Evolutionary conservation across 2,888 invertebrate species (phyloP).

Genomic region (Ennomos erosarius): DNA sequence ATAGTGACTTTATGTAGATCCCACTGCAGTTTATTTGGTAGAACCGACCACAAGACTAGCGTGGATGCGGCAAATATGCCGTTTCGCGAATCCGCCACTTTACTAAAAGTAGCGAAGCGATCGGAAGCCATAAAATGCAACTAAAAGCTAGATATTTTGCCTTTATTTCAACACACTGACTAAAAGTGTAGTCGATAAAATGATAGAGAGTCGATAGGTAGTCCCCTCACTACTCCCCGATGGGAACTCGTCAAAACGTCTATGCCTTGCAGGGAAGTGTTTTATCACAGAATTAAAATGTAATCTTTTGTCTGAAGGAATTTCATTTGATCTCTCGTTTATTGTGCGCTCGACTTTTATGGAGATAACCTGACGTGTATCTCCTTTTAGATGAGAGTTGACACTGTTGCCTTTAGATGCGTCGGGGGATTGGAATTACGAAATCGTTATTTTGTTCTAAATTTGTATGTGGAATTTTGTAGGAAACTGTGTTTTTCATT

Average conservation of each 20-base stretch:
- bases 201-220: constrained; percentile 8
- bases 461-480: too few relatives aligned
- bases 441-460: constrained; percentile 1
- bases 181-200: neutral
- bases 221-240: constrained; percentile 37
- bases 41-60: too few relatives aligned
- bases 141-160: too few relatives aligned
- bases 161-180: too few relatives aligned
- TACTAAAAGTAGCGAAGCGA: too few relatives aligned
- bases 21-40: too few relatives aligned
- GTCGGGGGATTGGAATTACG: constrained; percentile 3
- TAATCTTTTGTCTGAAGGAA: constrained; percentile 60
- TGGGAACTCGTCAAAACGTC: constrained; percentile 26
- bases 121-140: too few relatives aligned
- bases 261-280: constrained; percentile 47
- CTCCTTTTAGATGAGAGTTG: constrained; percentile 22
- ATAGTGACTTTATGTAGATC: too few relatives aligned
- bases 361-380: constrained; percentile 40
- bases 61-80: too few relatives aligned
- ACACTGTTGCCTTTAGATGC: constrained; percentile 17
- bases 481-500: too few relatives aligned
- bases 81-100: too few relatives aligned
- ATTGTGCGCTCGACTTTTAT: constrained; percentile 54
- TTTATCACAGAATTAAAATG: constrained; percentile 67
- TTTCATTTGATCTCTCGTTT: constrained; percentile 60